These are phyloP conservation scores for Trinectes maculatus DNA, from an alignment of 2,113 vertebrate species.

Conservation along the genomic window DNA sequence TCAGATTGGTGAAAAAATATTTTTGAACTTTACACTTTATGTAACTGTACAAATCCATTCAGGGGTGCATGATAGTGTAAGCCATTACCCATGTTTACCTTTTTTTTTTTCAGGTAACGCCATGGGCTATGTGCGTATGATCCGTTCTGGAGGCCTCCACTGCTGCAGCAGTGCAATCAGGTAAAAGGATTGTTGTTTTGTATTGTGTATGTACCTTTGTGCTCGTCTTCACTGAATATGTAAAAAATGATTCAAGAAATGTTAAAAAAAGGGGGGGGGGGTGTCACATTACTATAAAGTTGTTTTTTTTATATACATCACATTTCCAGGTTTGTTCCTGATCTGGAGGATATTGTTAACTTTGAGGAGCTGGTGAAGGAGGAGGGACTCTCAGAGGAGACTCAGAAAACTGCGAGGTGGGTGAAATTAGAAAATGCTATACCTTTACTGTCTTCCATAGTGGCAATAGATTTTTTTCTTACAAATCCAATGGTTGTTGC, in stretches of 20 bases:
- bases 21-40: not conserved
- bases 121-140: slow-evolving; percentile 99
- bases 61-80: not conserved
- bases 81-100: too few species aligned
- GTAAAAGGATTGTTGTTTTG: slow-evolving; percentile 79
- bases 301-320: not conserved
- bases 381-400: slow-evolving; percentile 94
- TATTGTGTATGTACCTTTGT: too few species aligned
- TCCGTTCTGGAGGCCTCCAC: slow-evolving; percentile 96
- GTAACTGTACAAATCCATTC: not conserved
- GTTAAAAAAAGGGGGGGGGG: too few species aligned
- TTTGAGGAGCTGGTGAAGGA: slow-evolving; percentile 99
- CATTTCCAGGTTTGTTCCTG: slow-evolving; percentile 92
- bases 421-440: not conserved
- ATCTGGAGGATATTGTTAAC: slow-evolving; percentile 98
- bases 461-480: not conserved
- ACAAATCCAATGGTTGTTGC: not conserved
- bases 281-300: too few species aligned
- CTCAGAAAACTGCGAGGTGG: slow-evolving; percentile 92
- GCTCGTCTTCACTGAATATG: not conserved
- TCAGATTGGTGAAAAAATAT: slow-evolving; percentile 89
- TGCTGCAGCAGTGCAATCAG: slow-evolving; percentile 98
- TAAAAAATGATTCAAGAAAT: not conserved
- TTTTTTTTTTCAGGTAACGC: slow-evolving; percentile 87
- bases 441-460: not conserved